Conservation (phyloP, 2,797 vertebrate species). For the Rhyacichthys aspro region DNA sequence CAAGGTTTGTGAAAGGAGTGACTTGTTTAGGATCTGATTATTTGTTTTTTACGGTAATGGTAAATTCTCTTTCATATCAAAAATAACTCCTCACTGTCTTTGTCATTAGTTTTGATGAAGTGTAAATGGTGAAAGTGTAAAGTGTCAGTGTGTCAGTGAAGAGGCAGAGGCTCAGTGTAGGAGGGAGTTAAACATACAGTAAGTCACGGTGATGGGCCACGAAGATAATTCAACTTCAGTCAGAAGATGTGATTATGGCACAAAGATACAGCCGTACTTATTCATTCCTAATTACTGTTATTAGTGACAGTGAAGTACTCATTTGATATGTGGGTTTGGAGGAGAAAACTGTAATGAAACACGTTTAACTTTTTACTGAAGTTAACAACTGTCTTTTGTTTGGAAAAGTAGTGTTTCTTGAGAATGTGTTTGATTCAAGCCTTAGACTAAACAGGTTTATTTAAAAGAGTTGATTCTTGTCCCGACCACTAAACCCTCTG, state of each 20-base stretch:
- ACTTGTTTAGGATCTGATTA: too few relatives aligned
- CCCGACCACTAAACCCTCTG: too few relatives aligned
- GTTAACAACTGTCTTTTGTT: background rate
- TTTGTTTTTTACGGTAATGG: too few relatives aligned
- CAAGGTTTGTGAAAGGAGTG: too few relatives aligned
- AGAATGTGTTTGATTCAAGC: too few relatives aligned
- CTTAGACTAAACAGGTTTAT: too few relatives aligned
- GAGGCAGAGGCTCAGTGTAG: background rate
- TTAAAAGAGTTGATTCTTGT: too few relatives aligned
- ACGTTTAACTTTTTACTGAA: background rate
- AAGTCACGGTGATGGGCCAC: conserved; percentile 30
- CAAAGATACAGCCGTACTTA: conserved; percentile 31
- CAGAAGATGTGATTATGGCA: conserved; percentile 42
- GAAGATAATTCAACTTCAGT: conserved; percentile 35
- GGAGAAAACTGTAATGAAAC: conserved; percentile 22
- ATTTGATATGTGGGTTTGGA: conserved; percentile 46
- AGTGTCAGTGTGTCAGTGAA: background rate
- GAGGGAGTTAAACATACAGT: conserved; percentile 3
- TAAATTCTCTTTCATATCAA: background rate
- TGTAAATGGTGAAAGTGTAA: background rate
- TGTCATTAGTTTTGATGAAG: background rate
- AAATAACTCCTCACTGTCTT: background rate
- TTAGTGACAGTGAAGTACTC: conserved; percentile 46
- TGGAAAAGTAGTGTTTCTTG: background rate
- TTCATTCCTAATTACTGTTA: conserved; percentile 61